Percentiles rank a stretch among this genome's conserved stretches.
phyloP scores from a whole-genome alignment of 37 sponge, comb jelly and placozoan species.

The Axinella damicornis region DNA sequence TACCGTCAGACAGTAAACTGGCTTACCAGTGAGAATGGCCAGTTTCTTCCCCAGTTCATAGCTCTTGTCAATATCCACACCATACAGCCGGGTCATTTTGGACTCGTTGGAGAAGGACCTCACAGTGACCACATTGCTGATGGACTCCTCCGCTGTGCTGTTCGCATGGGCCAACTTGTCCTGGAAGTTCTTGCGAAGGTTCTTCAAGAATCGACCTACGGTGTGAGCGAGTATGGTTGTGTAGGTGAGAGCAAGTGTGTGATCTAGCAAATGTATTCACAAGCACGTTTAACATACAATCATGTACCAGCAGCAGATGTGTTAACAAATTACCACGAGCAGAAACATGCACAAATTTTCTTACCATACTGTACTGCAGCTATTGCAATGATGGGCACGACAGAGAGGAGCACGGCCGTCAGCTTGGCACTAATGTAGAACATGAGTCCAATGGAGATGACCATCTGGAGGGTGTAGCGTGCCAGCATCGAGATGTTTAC shows the following conservation, averaged over 20 bases:
- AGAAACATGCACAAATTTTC: too few relatives aligned
- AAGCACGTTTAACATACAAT: too few relatives aligned
- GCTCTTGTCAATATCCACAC: slow-evolving; percentile 70
- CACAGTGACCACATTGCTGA: slow-evolving; percentile 83
- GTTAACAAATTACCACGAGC: too few relatives aligned
- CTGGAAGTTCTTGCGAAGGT: slow-evolving; percentile 75
- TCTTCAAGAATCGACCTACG: slow-evolving; percentile 77
- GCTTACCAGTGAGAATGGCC: slow-evolving; percentile 64
- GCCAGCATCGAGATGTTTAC: slow-evolving; percentile 79
- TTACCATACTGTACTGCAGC: slow-evolving; percentile 87
- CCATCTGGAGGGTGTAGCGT: slow-evolving; percentile 71
- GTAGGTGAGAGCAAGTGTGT: too few relatives aligned
- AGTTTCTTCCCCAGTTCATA: slow-evolving; percentile 66
- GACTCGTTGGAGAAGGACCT: slow-evolving; percentile 84
- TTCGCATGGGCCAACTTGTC: slow-evolving; percentile 82
- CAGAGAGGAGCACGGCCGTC: slow-evolving; percentile 83
- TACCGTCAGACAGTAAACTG: background rate
- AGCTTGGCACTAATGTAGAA: slow-evolving; percentile 78
- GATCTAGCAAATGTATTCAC: too few relatives aligned
- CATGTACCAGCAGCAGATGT: too few relatives aligned
- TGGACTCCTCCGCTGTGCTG: slow-evolving; percentile 85
- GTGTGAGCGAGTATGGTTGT: too few relatives aligned
- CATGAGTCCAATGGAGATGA: slow-evolving; percentile 80
- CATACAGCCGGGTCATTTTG: slow-evolving; percentile 62
- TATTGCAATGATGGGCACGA: slow-evolving; percentile 80